Evolutionary conservation across 2,888 invertebrate species (phyloP).

Genomic region (Rhingia rostrata): DNA sequence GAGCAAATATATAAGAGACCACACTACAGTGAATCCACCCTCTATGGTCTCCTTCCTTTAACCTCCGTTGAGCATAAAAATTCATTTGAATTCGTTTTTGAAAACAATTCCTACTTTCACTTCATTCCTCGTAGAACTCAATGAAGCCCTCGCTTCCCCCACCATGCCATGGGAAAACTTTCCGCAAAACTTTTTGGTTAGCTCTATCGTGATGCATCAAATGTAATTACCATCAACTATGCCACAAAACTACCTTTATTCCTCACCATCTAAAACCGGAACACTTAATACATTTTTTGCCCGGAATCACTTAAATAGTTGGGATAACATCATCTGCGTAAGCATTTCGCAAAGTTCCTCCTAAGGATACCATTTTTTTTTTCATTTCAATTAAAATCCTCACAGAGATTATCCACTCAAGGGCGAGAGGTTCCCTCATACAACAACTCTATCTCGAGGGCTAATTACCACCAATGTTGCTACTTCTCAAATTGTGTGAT

Average conservation of each 20-base stretch:
- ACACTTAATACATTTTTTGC: conserved; percentile 54
- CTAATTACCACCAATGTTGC: conserved; percentile 53
- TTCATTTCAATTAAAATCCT: conserved; percentile 57
- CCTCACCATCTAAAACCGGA: conserved; percentile 67
- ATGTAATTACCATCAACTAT: conserved; percentile 54
- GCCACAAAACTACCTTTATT: conserved; percentile 59
- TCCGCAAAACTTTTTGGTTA: not conserved
- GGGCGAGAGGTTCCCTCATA: not conserved
- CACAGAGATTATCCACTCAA: conserved; percentile 55
- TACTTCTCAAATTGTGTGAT: conserved; percentile 54
- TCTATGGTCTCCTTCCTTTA: too few species aligned
- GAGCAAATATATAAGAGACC: too few species aligned
- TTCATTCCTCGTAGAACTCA: not conserved
- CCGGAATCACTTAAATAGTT: conserved; percentile 56
- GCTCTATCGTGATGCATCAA: conserved; percentile 41
- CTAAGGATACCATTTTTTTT: not conserved
- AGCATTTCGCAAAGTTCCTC: conserved; percentile 8
- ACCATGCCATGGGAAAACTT: conserved; percentile 1
- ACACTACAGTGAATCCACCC: too few species aligned
- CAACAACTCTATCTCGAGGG: conserved; percentile 25
- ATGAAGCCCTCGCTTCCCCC: too few species aligned
- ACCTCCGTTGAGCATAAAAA: too few species aligned
- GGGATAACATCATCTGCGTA: conserved; percentile 44
- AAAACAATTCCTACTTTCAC: not conserved
- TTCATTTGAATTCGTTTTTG: not conserved